Evolutionary conservation across 2,113 vertebrate species (phyloP).

Genomic region (Peromyscus californicus): DNA sequence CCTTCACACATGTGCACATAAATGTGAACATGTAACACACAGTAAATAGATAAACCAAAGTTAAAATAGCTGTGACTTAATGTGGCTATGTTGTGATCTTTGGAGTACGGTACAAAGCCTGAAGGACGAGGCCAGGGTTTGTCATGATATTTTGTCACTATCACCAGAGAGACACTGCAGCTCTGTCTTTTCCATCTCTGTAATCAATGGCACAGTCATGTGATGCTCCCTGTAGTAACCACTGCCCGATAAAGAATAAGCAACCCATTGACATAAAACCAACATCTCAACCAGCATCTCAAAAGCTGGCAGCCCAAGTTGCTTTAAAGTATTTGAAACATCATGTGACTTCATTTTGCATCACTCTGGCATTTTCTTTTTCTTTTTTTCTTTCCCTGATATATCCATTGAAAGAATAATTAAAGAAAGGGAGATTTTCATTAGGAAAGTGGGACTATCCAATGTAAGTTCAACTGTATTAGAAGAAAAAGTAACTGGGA

Average conservation of each 20-base stretch:
- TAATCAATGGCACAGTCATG: slow-evolving; percentile 70
- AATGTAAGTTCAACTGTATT: not conserved
- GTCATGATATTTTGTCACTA: slow-evolving; percentile 71
- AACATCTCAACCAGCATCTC: not conserved
- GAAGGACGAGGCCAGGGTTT: slow-evolving; percentile 76
- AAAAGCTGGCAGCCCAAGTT: not conserved
- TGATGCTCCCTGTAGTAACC: slow-evolving; percentile 1
- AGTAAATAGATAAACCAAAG: not conserved
- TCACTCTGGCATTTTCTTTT: not conserved
- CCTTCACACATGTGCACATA: not conserved
- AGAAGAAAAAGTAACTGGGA: not conserved
- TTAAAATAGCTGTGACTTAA: slow-evolving; percentile 65
- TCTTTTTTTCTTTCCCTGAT: not conserved
- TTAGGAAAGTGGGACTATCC: not conserved
- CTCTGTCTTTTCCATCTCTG: slow-evolving; percentile 66
- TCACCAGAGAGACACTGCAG: slow-evolving; percentile 56
- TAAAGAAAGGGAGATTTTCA: not conserved
- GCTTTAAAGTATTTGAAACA: slow-evolving; percentile 53
- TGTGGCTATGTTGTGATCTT: slow-evolving; percentile 64
- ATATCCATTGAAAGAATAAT: not conserved
- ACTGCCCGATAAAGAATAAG: slow-evolving; percentile 64
- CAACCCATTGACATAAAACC: slow-evolving; percentile 59
- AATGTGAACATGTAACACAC: not conserved
- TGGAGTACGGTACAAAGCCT: slow-evolving; percentile 75
- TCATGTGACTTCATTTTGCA: not conserved